Evolutionary conservation across 2,888 invertebrate species (phyloP).

Genomic region (Amiota communis): DNA sequence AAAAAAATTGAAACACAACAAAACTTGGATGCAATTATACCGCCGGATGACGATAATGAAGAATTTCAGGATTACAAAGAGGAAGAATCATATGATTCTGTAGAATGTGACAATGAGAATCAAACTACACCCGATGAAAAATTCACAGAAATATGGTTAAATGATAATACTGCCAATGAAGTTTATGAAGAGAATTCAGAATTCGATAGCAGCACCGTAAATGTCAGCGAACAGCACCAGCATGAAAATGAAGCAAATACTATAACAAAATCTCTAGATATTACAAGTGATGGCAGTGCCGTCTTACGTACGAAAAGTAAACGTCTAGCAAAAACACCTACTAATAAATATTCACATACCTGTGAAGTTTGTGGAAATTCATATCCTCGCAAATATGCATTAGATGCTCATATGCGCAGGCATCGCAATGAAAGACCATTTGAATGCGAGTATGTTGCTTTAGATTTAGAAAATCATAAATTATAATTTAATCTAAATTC

Average conservation of each 20-base stretch:
- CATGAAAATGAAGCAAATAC: too few species aligned
- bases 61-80: neutral
- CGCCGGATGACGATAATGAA: slow-evolving; percentile 1
- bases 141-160: slow-evolving; percentile 40
- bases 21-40: neutral
- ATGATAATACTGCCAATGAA: slow-evolving; percentile 23
- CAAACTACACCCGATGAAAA: slow-evolving; percentile 23
- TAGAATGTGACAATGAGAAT: slow-evolving; percentile 19
- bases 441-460: slow-evolving; percentile 69
- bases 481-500: neutral
- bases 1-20: slow-evolving; percentile 28
- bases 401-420: slow-evolving; percentile 71
- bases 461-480: neutral
- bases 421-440: slow-evolving; percentile 70
- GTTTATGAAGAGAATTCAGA: neutral
- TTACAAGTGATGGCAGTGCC: slow-evolving; percentile 53
- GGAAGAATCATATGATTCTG: slow-evolving; percentile 15
- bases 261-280: slow-evolving; percentile 48
- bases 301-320: slow-evolving; percentile 40
- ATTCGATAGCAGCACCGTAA: neutral
- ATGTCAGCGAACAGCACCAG: neutral
- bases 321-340: neutral
- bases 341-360: slow-evolving; percentile 49
- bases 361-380: slow-evolving; percentile 72
- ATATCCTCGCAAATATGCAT: slow-evolving; percentile 69